Evolutionary conservation across 2,888 invertebrate species (phyloP).

Genomic region (Pogonocherus hispidulus): DNA sequence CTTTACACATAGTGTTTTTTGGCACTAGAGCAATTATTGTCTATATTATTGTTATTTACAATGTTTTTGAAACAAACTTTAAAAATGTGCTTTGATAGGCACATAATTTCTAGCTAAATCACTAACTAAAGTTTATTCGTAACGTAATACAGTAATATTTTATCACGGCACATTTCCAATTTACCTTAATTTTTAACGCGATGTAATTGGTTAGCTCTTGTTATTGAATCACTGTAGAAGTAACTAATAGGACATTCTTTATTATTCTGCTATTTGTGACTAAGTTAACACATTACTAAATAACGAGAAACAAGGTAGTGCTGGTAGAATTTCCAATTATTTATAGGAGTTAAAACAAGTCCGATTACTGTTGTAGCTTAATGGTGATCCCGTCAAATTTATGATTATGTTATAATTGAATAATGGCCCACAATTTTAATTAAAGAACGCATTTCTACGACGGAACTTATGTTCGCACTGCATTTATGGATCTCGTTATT

Average conservation of each 20-base stretch:
- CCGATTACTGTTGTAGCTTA: constrained; percentile 44
- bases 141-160: too few species aligned
- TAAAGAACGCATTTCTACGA: constrained; percentile 48
- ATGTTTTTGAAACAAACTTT: too few species aligned
- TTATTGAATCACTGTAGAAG: too few species aligned
- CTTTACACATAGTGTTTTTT: too few species aligned
- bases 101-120: too few species aligned
- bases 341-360: constrained; percentile 35
- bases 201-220: too few species aligned
- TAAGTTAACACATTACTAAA: constrained; percentile 4
- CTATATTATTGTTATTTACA: too few species aligned
- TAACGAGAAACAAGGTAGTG: constrained; percentile 20
- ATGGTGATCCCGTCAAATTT: constrained; percentile 50
- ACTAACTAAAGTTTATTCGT: too few species aligned
- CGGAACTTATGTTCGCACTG: constrained; percentile 38
- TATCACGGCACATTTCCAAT: too few species aligned
- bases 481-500: constrained; percentile 49
- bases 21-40: too few species aligned
- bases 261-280: not conserved
- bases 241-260: not conserved
- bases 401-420: constrained; percentile 56
- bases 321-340: constrained; percentile 29
- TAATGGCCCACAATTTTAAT: constrained; percentile 55
- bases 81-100: too few species aligned
- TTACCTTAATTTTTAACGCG: too few species aligned